Evolutionary conservation across 2,797 vertebrate genomes (phyloP).

Genomic region (Synanceia verrucosa): DNA sequence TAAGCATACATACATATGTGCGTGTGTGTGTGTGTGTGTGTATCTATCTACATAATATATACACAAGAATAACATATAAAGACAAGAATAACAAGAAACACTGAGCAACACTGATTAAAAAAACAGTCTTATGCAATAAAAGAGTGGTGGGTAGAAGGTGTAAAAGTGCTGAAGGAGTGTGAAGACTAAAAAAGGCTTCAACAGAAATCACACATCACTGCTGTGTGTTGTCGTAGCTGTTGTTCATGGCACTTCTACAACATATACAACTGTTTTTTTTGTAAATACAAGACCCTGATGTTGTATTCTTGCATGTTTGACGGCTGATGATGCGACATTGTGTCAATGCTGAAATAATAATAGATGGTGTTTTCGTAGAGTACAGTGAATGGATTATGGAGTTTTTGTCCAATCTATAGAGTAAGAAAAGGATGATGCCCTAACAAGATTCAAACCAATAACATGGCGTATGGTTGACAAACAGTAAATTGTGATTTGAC

Average conservation of each 20-base stretch:
- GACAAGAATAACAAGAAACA: no score
- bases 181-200: conserved; percentile 10
- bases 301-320: neutral
- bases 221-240: conserved; percentile 4
- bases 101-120: conserved; percentile 9
- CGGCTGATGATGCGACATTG: neutral
- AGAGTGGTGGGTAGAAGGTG: neutral
- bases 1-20: neutral
- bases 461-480: no score
- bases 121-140: conserved; percentile 22
- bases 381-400: neutral
- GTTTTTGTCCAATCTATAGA: neutral
- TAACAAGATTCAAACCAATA: no score
- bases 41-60: no score
- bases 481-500: no score
- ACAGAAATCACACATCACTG: conserved; percentile 9
- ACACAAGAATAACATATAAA: no score
- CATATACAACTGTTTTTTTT: conserved; percentile 2
- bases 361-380: neutral
- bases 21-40: no score
- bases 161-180: neutral
- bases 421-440: no score
- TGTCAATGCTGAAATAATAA: conserved; percentile 4
- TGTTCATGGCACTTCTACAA: conserved; percentile 10
- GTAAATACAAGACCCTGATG: neutral